Percentiles rank a stretch among this genome's conserved stretches.
Conservation (phyloP, 1,140 invertebrate species). For the Nasonia vitripennis region DNA sequence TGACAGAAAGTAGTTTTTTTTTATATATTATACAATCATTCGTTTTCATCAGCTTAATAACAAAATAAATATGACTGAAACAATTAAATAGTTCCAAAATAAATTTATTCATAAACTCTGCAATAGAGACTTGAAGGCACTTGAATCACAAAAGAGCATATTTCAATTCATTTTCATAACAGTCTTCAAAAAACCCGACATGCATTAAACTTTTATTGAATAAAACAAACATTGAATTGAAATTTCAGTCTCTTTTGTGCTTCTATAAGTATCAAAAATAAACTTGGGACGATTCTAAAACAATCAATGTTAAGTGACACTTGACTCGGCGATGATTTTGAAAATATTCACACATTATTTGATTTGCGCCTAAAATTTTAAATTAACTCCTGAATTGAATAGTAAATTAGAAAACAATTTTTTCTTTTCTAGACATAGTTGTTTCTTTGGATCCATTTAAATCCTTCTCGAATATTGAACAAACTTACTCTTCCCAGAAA, state of each 20-base stretch:
- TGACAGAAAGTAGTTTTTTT: not conserved
- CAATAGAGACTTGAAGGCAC: constrained; percentile 48
- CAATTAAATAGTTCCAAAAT: constrained; percentile 39
- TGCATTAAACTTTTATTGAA: not conserved
- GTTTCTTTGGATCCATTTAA: constrained; percentile 79
- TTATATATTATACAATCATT: not conserved
- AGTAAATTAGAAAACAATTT: not conserved
- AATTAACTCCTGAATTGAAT: not conserved
- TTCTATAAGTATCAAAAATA: constrained; percentile 59
- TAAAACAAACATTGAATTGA: constrained; percentile 13
- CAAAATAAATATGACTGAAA: constrained; percentile 24
- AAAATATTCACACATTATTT: constrained; percentile 23
- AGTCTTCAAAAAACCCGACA: not conserved
- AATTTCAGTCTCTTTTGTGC: constrained; percentile 41
- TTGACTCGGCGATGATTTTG: constrained; percentile 12
- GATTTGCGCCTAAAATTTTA: not conserved
- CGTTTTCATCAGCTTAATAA: not conserved
- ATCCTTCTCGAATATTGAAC: constrained; percentile 77
- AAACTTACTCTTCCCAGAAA: constrained; percentile 81
- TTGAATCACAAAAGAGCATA: constrained; percentile 52
- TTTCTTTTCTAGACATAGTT: not conserved
- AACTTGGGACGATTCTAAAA: constrained; percentile 48
- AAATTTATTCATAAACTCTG: constrained; percentile 43
- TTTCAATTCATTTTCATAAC: constrained; percentile 23
- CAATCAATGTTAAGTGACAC: not conserved